Evolutionary conservation across 2,797 vertebrate species (phyloP).

Genomic region (Staurois parvus): DNA sequence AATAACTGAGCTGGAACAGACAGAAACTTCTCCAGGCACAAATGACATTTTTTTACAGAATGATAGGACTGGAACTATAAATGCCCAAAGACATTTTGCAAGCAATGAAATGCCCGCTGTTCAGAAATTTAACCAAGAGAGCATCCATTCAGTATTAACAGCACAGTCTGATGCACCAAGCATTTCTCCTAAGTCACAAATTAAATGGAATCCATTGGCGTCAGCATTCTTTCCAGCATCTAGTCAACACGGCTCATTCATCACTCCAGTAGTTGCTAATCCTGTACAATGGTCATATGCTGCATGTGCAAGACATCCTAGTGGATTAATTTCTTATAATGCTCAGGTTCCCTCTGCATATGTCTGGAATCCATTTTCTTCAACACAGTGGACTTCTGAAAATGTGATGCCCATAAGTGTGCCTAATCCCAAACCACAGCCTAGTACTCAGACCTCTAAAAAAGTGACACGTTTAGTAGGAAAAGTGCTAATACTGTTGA

Average conservation of each 20-base stretch:
- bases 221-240: conserved; percentile 78
- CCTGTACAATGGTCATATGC: conserved; percentile 76
- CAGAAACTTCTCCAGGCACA: background rate
- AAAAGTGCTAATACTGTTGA: conserved; percentile 89
- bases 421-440: conserved; percentile 70
- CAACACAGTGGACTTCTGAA: conserved; percentile 70
- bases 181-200: conserved; percentile 38
- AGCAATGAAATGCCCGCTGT: background rate
- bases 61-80: background rate
- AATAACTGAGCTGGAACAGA: background rate
- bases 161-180: background rate
- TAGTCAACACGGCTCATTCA: conserved; percentile 76
- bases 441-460: conserved; percentile 69
- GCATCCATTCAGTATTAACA: background rate
- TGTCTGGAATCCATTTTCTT: conserved; percentile 66
- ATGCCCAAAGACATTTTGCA: background rate
- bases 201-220: conserved; percentile 83
- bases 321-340: conserved; percentile 57
- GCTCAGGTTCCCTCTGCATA: conserved; percentile 74
- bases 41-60: background rate
- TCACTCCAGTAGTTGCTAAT: conserved; percentile 81
- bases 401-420: conserved; percentile 67
- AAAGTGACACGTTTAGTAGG: conserved; percentile 80
- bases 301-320: conserved; percentile 56
- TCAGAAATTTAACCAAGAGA: background rate